Conservation (phyloP, 2,113 vertebrate genomes). For the Petrocephalus microphthalmus region DNA sequence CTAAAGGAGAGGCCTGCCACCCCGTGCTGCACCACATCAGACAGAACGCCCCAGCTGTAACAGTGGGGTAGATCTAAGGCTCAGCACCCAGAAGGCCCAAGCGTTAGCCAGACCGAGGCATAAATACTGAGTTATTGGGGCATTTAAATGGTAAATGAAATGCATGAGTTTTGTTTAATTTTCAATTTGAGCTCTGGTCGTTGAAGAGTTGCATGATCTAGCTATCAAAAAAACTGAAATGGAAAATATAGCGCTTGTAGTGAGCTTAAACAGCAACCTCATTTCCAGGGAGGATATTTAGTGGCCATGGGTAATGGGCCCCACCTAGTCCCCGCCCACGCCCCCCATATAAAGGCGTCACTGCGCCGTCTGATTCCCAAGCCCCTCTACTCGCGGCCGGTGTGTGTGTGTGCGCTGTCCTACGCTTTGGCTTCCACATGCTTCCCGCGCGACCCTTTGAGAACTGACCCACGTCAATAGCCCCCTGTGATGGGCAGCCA, state of each 20-base stretch:
- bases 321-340: conserved; percentile 42
- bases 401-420: conserved; percentile 44
- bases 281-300: not conserved
- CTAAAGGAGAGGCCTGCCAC: conserved; percentile 66
- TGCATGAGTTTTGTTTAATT: not conserved
- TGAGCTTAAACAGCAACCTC: not conserved
- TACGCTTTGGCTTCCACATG: conserved; percentile 51
- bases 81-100: not conserved
- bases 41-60: not conserved
- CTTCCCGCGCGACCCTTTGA: conserved; percentile 51
- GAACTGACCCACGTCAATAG: conserved; percentile 48
- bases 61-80: conserved; percentile 19
- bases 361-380: conserved; percentile 43
- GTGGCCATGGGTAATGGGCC: not conserved
- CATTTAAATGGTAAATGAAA: not conserved
- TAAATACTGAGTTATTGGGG: not conserved
- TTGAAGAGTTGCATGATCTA: not conserved
- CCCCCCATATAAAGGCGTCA: conserved; percentile 64
- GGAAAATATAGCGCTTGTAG: not conserved
- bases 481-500: not conserved
- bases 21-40: conserved; percentile 13
- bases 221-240: not conserved
- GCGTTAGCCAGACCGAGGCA: not conserved
- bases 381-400: conserved; percentile 32
- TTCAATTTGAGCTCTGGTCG: not conserved